Conservation (phyloP, 1,140 invertebrate genomes). For the Spodoptera litura region DNA sequence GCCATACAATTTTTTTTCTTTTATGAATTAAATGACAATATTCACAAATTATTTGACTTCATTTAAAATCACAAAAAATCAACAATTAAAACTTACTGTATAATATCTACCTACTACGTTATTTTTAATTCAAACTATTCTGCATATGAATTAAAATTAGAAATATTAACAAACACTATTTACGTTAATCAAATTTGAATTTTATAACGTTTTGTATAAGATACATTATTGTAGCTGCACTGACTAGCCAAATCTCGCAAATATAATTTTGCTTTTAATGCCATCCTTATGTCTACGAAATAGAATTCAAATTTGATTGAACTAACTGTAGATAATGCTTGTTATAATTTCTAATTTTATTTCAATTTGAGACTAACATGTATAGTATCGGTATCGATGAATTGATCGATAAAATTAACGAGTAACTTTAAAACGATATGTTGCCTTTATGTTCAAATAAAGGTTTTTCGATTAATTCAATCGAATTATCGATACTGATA, state of each 20-base stretch:
- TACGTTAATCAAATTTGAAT: too few species aligned
- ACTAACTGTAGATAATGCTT: too few species aligned
- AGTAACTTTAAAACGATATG: background rate
- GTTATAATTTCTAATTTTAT: too few species aligned
- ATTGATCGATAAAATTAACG: background rate
- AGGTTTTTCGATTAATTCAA: slow-evolving; percentile 5
- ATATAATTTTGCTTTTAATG: too few species aligned
- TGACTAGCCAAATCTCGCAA: too few species aligned
- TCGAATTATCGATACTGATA: slow-evolving; percentile 24
- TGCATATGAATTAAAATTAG: too few species aligned
- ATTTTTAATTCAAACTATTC: slow-evolving; percentile 19
- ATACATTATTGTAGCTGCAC: too few species aligned
- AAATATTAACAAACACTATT: too few species aligned
- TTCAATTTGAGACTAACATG: too few species aligned
- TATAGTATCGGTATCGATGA: slow-evolving; percentile 3
- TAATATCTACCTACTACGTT: slow-evolving; percentile 9
- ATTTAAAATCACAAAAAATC: slow-evolving; percentile 44
- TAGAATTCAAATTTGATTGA: too few species aligned
- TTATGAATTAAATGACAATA: slow-evolving; percentile 10
- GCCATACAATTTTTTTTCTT: background rate
- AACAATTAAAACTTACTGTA: slow-evolving; percentile 39
- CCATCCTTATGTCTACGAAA: too few species aligned
- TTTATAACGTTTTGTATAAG: too few species aligned
- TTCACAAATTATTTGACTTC: slow-evolving; percentile 21
- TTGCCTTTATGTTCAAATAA: background rate